A percentile compares a stretch with the other conserved stretches of the same genome.
Conservation (phyloP, 1,140 invertebrate species). For the Tetragnatha versicolor region DNA sequence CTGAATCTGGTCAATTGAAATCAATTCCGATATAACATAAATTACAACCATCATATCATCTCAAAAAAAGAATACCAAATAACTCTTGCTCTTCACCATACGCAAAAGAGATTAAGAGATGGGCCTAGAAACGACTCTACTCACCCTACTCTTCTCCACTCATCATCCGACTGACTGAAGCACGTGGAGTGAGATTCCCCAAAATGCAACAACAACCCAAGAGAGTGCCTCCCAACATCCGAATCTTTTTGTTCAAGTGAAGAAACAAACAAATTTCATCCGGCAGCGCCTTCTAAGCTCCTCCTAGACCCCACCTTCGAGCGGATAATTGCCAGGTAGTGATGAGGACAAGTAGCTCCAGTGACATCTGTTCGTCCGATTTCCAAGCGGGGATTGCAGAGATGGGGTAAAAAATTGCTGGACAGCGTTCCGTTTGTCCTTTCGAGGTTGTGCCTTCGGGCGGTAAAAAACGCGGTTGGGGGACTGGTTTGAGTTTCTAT, state of each 20-base stretch:
- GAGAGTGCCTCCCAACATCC: constrained; percentile 32
- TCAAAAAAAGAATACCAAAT: too few relatives aligned
- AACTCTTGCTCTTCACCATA: too few relatives aligned
- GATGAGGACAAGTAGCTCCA: constrained; percentile 14
- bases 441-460: constrained; percentile 5
- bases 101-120: too few relatives aligned
- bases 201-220: too few relatives aligned
- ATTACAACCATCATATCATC: too few relatives aligned
- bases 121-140: too few relatives aligned
- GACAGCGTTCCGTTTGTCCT: constrained; percentile 5
- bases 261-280: constrained; percentile 40
- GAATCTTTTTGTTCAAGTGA: constrained; percentile 23
- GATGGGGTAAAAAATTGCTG: constrained; percentile 1
- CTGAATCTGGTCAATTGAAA: too few relatives aligned
- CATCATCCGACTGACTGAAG: too few relatives aligned
- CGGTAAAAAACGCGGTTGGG: neutral
- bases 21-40: too few relatives aligned
- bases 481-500: neutral
- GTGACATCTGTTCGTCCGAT: constrained; percentile 40
- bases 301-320: constrained; percentile 40
- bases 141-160: too few relatives aligned
- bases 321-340: constrained; percentile 34
- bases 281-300: constrained; percentile 6
- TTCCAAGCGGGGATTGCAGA: neutral
- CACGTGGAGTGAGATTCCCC: too few relatives aligned